phyloP scores from a whole-genome alignment of 2,888 invertebrate species.

The Tenthredo distinguenda region DNA sequence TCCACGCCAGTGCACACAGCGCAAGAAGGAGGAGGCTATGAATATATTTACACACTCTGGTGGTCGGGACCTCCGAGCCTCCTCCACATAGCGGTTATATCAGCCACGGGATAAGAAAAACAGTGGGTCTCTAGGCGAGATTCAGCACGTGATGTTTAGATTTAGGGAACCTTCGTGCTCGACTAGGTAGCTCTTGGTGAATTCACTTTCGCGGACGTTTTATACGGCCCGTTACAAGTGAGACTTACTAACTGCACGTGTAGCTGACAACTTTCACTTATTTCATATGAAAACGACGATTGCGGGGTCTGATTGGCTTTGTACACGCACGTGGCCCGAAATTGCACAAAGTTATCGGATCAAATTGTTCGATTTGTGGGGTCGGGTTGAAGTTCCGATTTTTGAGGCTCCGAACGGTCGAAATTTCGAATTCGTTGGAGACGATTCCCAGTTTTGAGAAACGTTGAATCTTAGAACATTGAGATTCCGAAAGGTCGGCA shows the following conservation, averaged over 20 bases:
- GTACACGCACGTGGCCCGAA: too few species aligned
- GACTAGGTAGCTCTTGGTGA: not conserved
- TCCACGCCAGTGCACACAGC: slow-evolving; percentile 36
- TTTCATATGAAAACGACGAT: not conserved
- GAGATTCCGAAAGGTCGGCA: too few species aligned
- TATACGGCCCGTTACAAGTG: not conserved
- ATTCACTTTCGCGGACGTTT: slow-evolving; percentile 14
- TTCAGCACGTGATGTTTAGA: slow-evolving; percentile 15
- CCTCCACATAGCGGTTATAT: not conserved
- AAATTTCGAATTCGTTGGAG: too few species aligned
- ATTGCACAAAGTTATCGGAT: too few species aligned
- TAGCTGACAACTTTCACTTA: not conserved
- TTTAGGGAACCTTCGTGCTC: slow-evolving; percentile 7
- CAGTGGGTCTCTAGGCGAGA: slow-evolving; percentile 24
- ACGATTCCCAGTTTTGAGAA: too few species aligned
- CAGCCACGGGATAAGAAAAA: not conserved
- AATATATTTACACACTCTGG: slow-evolving; percentile 39
- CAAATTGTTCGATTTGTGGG: too few species aligned
- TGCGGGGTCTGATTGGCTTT: not conserved
- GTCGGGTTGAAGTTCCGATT: too few species aligned
- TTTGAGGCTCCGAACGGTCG: too few species aligned
- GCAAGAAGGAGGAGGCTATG: slow-evolving; percentile 42
- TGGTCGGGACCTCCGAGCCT: not conserved
- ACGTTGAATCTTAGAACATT: too few species aligned
- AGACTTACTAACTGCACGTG: not conserved